phyloP scores from a whole-genome alignment of 2,113 vertebrate genomes.

The Gymnobelideus leadbeateri region DNA sequence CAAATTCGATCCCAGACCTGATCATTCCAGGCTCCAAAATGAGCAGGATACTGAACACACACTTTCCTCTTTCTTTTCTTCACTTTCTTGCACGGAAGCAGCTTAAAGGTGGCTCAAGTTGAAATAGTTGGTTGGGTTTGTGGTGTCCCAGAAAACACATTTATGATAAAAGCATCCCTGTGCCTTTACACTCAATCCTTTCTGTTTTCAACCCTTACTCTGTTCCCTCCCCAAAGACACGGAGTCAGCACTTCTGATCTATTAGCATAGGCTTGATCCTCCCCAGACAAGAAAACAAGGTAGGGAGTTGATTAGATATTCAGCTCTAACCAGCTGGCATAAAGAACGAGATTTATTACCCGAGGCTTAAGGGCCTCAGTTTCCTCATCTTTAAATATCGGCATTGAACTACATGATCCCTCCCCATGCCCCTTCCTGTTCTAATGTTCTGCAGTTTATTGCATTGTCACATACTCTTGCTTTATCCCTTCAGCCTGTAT shows the following conservation, averaged over 20 bases:
- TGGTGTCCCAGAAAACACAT: conserved; percentile 5
- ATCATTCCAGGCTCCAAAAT: not conserved
- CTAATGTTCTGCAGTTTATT: not conserved
- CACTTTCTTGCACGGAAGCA: conserved; percentile 16
- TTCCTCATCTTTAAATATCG: not conserved
- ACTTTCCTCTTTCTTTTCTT: conserved; percentile 15
- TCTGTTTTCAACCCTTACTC: conserved; percentile 30
- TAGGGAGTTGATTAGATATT: conserved; percentile 60
- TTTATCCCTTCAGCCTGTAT: not conserved
- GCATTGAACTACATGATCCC: not conserved
- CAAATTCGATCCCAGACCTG: not conserved
- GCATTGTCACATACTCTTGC: not conserved
- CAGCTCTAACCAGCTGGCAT: conserved; percentile 37
- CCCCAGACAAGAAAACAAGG: conserved; percentile 20
- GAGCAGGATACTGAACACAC: not conserved
- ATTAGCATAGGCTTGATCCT: conserved; percentile 36
- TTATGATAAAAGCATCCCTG: conserved; percentile 39
- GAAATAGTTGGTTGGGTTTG: conserved; percentile 1
- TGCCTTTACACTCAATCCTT: not conserved
- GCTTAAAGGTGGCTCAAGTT: conserved; percentile 47
- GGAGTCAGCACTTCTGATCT: conserved; percentile 60
- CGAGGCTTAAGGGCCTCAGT: conserved; percentile 18
- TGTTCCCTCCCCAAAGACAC: conserved; percentile 24
- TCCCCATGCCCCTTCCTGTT: not conserved
- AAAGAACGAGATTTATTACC: conserved; percentile 42